Evolutionary conservation across 1,140 invertebrate species (phyloP).

Genomic region (Nasonia longicornis): DNA sequence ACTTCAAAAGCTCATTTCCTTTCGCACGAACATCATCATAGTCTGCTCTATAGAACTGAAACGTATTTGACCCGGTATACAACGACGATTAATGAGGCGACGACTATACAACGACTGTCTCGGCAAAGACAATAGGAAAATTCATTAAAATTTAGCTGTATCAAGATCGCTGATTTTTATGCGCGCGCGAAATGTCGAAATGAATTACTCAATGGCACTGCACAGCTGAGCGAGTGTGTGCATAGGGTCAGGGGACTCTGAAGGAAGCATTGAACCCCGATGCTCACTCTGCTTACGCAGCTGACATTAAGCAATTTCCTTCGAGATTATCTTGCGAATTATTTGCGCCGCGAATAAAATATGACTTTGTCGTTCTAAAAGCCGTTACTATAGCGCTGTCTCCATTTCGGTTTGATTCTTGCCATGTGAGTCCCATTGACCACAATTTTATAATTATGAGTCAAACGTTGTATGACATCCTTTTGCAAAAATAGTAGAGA

Average conservation of each 20-base stretch:
- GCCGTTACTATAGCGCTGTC: background rate
- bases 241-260: background rate
- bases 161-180: background rate
- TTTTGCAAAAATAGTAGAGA: no score
- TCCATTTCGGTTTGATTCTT: constrained; percentile 12
- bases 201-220: no score
- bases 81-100: no score
- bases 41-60: no score
- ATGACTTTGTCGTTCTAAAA: constrained; percentile 46
- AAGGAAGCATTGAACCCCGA: constrained; percentile 29
- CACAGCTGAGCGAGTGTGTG: background rate
- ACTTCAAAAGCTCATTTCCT: no score
- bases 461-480: no score
- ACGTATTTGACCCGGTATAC: no score
- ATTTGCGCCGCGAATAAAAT: constrained; percentile 47
- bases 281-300: constrained; percentile 14
- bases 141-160: no score
- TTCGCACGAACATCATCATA: no score
- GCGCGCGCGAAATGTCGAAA: background rate
- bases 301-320: constrained; percentile 30
- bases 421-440: background rate
- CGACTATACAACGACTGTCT: no score
- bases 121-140: no score
- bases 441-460: no score
- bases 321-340: constrained; percentile 19